Evolutionary conservation across 1,140 invertebrate genomes (phyloP).

Genomic region (Doryteuthis pealeii): DNA sequence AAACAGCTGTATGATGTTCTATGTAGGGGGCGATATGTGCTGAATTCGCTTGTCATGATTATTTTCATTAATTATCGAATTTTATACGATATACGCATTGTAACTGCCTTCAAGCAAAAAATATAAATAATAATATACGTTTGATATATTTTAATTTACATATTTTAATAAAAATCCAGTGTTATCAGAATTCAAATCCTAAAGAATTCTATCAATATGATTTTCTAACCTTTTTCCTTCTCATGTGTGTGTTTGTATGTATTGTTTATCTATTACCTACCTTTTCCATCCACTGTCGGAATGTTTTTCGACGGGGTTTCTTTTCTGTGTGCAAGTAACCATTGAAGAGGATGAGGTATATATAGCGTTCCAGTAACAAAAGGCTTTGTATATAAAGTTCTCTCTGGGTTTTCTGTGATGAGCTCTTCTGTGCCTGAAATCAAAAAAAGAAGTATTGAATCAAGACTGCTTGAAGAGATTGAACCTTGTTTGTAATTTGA

Average conservation of each 20-base stretch:
- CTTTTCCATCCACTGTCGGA: constrained; percentile 55
- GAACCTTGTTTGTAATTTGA: too few relatives aligned
- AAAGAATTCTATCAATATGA: background rate
- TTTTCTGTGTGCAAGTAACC: constrained; percentile 52
- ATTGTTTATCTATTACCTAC: constrained; percentile 27
- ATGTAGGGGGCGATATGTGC: too few relatives aligned
- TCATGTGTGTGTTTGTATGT: background rate
- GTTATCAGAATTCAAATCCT: background rate
- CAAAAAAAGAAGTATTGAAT: too few relatives aligned
- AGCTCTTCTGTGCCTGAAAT: background rate
- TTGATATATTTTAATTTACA: too few relatives aligned
- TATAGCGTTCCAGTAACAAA: constrained; percentile 53
- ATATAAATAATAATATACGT: too few relatives aligned
- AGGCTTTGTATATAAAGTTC: constrained; percentile 39
- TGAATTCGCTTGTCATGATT: too few relatives aligned
- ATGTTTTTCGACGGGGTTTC: constrained; percentile 42
- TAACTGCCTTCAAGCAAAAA: too few relatives aligned
- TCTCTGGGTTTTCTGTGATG: constrained; percentile 6
- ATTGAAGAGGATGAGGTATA: constrained; percentile 57
- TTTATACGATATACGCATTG: too few relatives aligned
- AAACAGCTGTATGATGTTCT: too few relatives aligned
- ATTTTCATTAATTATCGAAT: too few relatives aligned
- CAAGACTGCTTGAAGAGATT: too few relatives aligned
- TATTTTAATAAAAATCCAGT: background rate
- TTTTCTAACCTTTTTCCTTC: background rate